These are phyloP conservation scores for Rotaria macrura DNA, from an alignment of 2,888 invertebrate genomes.

Conservation along the genomic window DNA sequence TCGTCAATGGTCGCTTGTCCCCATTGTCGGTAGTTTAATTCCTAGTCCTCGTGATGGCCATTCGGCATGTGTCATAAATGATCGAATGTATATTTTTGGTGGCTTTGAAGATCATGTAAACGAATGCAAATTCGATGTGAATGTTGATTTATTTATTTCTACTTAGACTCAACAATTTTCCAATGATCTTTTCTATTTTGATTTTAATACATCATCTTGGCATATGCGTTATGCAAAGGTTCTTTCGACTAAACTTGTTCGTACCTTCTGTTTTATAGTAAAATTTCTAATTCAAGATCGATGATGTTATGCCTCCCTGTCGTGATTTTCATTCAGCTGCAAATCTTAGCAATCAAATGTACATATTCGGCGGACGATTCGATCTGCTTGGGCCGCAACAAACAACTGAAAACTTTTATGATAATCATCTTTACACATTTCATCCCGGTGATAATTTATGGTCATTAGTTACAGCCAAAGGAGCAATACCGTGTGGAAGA, in stretches of 20 bases:
- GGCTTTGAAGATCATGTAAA: conserved; percentile 76
- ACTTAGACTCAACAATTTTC: conserved; percentile 42
- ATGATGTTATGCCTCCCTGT: conserved; percentile 53
- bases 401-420: conserved; percentile 64
- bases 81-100: conserved; percentile 76
- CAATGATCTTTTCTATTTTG: conserved; percentile 43
- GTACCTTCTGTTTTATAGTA: not conserved
- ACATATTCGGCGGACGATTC: conserved; percentile 77
- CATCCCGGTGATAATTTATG: conserved; percentile 64
- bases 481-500: conserved; percentile 63
- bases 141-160: conserved; percentile 40
- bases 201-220: conserved; percentile 42
- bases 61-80: conserved; percentile 68
- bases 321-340: conserved; percentile 80
- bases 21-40: conserved; percentile 56
- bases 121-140: conserved; percentile 40
- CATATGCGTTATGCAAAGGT: conserved; percentile 37
- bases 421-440: conserved; percentile 60
- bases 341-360: conserved; percentile 64
- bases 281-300: not conserved
- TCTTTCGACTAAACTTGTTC: not conserved
- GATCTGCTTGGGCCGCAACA: conserved; percentile 61
- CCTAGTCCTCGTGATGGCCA: conserved; percentile 82
- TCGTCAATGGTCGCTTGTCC: conserved; percentile 46
- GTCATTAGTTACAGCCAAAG: conserved; percentile 57